Evolutionary conservation across 1,140 invertebrate genomes (phyloP).

Genomic region (Drosophila orosa): DNA sequence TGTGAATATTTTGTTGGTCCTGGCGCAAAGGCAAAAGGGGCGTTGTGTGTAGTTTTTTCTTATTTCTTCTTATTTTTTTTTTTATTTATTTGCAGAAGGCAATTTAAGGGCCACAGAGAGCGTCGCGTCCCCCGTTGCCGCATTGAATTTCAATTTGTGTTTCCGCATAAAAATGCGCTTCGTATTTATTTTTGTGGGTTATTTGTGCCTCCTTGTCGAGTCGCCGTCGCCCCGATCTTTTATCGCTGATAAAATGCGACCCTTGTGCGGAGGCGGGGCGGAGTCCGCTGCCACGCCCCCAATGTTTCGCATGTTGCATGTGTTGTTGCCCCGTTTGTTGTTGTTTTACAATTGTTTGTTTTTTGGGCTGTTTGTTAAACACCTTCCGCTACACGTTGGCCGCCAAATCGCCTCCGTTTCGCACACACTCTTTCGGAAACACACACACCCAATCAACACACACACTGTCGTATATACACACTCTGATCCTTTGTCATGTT

Average conservation of each 20-base stretch:
- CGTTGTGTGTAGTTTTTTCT: conserved; percentile 46
- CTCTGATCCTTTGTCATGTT: conserved; percentile 81
- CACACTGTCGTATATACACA: conserved; percentile 24
- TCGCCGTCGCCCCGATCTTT: conserved; percentile 60
- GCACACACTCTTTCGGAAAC: neutral
- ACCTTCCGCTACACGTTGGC: conserved; percentile 80
- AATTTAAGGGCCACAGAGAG: conserved; percentile 64
- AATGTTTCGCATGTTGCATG: conserved; percentile 30
- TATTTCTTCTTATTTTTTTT: neutral
- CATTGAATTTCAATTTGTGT: conserved; percentile 83
- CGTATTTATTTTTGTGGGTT: conserved; percentile 74
- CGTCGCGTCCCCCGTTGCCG: conserved; percentile 43
- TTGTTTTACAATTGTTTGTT: conserved; percentile 82
- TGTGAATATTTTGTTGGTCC: conserved; percentile 40
- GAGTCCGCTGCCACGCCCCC: conserved; percentile 60
- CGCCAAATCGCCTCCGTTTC: conserved; percentile 66
- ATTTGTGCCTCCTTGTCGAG: conserved; percentile 49
- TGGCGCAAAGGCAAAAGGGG: conserved; percentile 31
- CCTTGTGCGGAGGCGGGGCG: conserved; percentile 53
- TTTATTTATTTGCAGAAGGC: conserved; percentile 80
- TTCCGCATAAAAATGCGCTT: conserved; percentile 75
- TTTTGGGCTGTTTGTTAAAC: conserved; percentile 81
- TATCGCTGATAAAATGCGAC: conserved; percentile 75
- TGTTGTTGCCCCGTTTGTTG: conserved; percentile 27
- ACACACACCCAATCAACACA: conserved; percentile 2